Base-by-base conservation (phyloP, 2,113 vertebrate species). In the Dasyornis broadbenti region DNA sequence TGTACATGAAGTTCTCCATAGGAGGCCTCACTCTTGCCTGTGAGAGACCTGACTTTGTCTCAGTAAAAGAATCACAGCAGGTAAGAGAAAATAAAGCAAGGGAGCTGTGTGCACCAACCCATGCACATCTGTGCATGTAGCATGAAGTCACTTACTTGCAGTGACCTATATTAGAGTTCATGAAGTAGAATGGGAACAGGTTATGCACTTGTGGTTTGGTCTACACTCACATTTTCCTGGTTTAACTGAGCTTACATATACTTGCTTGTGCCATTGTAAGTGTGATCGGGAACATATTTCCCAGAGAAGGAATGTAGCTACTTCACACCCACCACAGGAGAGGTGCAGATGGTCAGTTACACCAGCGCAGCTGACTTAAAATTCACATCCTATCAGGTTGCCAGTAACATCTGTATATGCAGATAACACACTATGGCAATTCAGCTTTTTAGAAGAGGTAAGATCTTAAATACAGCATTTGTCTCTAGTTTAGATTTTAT, bases 231-330 rank as follows among this genome's bases (percentile, higher is more conserved):
- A 39, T 45, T 50, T 78, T 14, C 66, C 39, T 19, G 24, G 33
- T 80, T 83, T 66, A 53, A 49, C 19, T 52, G 52, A 83, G 78
- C 42, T 59, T 35, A n/a, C 1, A 1, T 4, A 37, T 2, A 24
- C 0, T 1, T 45, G 35, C 47, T 42, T 71, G 33, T 15, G 33
- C 39, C 0, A 0, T 3, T 42, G 31, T 10, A 66, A 63, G 37
- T 15, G 23, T 9, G 15, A 78, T n/a, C n/a, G 28, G 28, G 27
- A 84, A 68, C 30, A 31, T 15, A 64, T 18, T 24, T 18, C 70
- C 16, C 26, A 78, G 28, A 39, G 44, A 78, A 84, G 18, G 47
- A 66, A 33, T 7, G 13, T 5, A 47, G 24, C 37, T 52, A 37
- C 77, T 73, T 61, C 54, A 66, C 1, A 2, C 2, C 9, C 26